Evolutionary conservation across 2,113 vertebrate genomes (phyloP).

Genomic region (Megalops atlanticus): DNA sequence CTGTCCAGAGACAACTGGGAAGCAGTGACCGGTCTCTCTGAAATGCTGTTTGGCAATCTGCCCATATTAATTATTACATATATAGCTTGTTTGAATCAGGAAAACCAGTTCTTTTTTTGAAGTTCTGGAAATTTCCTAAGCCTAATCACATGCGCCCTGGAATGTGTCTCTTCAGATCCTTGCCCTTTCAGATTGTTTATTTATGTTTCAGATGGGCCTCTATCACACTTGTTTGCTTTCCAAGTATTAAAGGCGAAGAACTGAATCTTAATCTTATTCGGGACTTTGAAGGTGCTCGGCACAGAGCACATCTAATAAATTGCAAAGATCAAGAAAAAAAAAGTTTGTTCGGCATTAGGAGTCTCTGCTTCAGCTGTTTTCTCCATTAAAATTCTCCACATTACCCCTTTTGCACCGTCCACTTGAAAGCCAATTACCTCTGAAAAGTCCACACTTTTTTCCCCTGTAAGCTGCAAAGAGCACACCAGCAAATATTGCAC

Average conservation of each 20-base stretch:
- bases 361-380: constrained; percentile 21
- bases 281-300: not conserved
- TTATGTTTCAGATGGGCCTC: not conserved
- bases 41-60: no score
- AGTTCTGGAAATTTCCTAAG: no score
- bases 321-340: constrained; percentile 29
- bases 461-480: constrained; percentile 54
- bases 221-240: not conserved
- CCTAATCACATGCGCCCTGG: no score
- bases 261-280: not conserved
- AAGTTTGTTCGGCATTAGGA: constrained; percentile 33
- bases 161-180: not conserved
- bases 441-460: constrained; percentile 54
- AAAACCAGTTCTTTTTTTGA: no score
- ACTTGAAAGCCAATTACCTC: constrained; percentile 64
- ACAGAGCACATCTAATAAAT: not conserved
- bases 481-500: constrained; percentile 34
- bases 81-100: no score
- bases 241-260: not conserved
- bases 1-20: no score
- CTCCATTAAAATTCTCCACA: constrained; percentile 59
- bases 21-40: no score
- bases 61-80: no score
- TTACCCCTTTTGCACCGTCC: constrained; percentile 51
- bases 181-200: not conserved